Evolutionary conservation across 2,797 vertebrate genomes (phyloP), one percentile per base, ranked within the genome.

Genomic region (Notolepis coatsorum): DNA sequence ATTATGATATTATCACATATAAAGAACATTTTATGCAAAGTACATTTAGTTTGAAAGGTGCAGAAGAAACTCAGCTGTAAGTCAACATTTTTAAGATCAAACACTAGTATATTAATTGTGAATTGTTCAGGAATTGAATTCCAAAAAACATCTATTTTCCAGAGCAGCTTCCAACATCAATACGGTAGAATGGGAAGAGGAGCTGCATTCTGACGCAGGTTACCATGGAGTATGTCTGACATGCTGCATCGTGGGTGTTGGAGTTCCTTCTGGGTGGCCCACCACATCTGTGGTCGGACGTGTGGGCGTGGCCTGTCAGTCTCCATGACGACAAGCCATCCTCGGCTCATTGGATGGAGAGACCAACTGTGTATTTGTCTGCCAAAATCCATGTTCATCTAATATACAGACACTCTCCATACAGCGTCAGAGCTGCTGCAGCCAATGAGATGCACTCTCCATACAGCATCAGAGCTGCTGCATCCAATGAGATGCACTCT

Each of bases 211-310:
- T 62, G 48, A 68, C 61, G 68, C 57, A 37, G 63, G 45, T 37
- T 73, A 76, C 73, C 71, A 80, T 77, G 52, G 74, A 75, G 73
- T 15, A 79, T 6, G 43, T 69, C 53, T 71, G 48, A 37, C 27
- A 41, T 51, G 64, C 23, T 30, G 61, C 69, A 79, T 72, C 37
- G 31, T 49, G 75, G 67, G 61, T 65, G 71, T 48, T 55, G 55
- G 30, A 61, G 37, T 65, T 65, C 71, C 59, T 79, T 51, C 82
- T 88, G 88, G 88, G 88, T 90, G 87, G 90, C 68, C 80, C 37
- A 6, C 24, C 57, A 69, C 59, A 61, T 82, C 77, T 83, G 83
- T 21, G 68, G 86, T 75, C 13, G 15, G 65, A 78, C 68, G 47
- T 1, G 42, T 33, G 60, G 73, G 76, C 17, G 75, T 50, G 72